These are phyloP conservation scores for Leptopilina myrica DNA, from an alignment of 2,888 invertebrate species.

Conservation along the genomic window DNA sequence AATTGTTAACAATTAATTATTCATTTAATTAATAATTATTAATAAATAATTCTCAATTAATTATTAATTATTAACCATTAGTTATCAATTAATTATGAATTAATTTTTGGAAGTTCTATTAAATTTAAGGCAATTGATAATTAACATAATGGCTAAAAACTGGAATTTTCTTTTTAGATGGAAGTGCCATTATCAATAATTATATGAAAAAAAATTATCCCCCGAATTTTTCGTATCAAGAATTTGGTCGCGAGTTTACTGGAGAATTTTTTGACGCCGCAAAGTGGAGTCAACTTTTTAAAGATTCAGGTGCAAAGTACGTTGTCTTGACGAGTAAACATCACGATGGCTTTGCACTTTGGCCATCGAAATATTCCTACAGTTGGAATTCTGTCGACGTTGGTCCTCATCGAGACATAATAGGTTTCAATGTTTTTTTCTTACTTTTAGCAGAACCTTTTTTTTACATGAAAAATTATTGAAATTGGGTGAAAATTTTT, in stretches of 20 bases:
- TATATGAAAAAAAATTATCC: constrained; percentile 92
- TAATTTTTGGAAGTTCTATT: no score
- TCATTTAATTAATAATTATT: no score
- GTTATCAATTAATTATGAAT: no score
- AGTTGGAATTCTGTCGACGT: constrained; percentile 82
- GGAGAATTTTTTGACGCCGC: constrained; percentile 92
- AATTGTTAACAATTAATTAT: no score
- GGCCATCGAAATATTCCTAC: constrained; percentile 82
- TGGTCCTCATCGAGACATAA: constrained; percentile 82
- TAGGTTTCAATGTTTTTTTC: constrained; percentile 78
- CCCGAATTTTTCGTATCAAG: constrained; percentile 92
- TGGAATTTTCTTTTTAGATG: not conserved
- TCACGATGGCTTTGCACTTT: constrained; percentile 82
- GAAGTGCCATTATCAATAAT: constrained; percentile 62
- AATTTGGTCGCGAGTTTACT: constrained; percentile 92
- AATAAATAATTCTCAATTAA: no score
- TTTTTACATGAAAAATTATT: no score
- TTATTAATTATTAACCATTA: no score
- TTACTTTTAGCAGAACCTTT: no score
- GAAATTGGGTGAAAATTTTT: no score
- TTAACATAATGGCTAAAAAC: no score
- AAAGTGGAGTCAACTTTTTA: constrained; percentile 90
- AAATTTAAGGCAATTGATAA: no score
- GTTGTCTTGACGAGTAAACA: constrained; percentile 82
- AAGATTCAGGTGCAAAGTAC: constrained; percentile 91